Base-by-base conservation (phyloP, 2,113 vertebrate species). In the Craseonycteris thonglongyai region DNA sequence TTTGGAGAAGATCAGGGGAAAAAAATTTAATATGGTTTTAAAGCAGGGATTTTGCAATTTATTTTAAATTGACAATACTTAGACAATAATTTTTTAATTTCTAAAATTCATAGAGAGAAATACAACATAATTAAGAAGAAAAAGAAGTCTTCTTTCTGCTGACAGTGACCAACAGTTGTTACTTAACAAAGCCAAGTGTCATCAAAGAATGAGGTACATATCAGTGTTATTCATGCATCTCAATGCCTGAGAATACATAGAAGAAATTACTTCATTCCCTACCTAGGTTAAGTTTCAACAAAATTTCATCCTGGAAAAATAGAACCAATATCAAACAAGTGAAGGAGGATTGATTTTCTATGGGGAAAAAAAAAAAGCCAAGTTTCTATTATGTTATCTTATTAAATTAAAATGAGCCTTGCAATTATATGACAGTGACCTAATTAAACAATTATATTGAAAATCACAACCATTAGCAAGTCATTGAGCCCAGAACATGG, bases 371-470 rank as follows among this genome's bases (percentile, higher is more conserved):
- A 69, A 79, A 45, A 90, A n/a, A 45, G 21, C 24, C 54, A 94
- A 80, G 66, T 45, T 92, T 95, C 75, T 65, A 91, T 59, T 71
- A 51, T 49, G 76, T 40, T 91, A 89, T 35, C 38, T 26, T 83
- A 58, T n/a, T 59, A 30, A 89, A 75, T 96, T 79, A 90, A 89
- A 95, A 90, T 38, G 21, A 92, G 40, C 24, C 47, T 95, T 72
- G 84, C n/a, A 89, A 61, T 91, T 90, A 82, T 91, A 91, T 88
- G 94, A 65, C 22, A 47, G 42, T 84, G 68, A 88, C 38, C 35
- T 49, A 82, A 78, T 0, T 82, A 72, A 95, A 94, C 61, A 82
- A 47, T 92, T 30, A 4, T 58, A 82, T 54, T 88, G 68, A 78
- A 90, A 96, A 75, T 65, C 5, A 42, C n/a, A 75, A 76, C 22